Evolutionary conservation across 2,888 invertebrate species (phyloP).

Genomic region (Caenorhabditis japonica): DNA sequence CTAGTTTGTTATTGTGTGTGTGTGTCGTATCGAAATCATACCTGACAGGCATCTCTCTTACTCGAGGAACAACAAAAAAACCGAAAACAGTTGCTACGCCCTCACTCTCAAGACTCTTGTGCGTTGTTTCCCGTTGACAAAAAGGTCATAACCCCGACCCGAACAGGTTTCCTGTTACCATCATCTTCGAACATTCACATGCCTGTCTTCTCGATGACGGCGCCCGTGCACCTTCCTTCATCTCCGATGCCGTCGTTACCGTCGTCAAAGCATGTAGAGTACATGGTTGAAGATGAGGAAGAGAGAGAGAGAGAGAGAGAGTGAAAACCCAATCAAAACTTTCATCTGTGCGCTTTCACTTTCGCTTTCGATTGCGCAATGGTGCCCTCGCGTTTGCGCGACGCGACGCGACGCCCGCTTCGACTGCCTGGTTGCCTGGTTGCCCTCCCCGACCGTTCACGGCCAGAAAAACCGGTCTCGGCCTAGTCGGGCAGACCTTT

Average conservation of each 20-base stretch:
- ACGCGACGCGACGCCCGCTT: too few relatives aligned
- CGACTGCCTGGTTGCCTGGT: too few relatives aligned
- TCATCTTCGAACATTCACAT: conserved; percentile 18
- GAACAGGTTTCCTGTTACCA: conserved; percentile 16
- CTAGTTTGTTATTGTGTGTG: conserved; percentile 14
- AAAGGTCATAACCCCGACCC: conserved; percentile 19
- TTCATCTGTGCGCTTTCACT: conserved; percentile 48
- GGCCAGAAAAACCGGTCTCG: conserved; percentile 50
- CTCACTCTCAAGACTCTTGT: neutral
- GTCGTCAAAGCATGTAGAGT: too few relatives aligned
- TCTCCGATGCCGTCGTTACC: neutral
- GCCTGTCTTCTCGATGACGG: conserved; percentile 19
- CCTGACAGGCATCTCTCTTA: too few relatives aligned
- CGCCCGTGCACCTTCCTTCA: conserved; percentile 7
- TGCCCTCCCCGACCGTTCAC: conserved; percentile 51
- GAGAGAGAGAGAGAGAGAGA: conserved; percentile 5
- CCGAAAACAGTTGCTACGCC: conserved; percentile 5
- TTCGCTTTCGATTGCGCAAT: conserved; percentile 51
- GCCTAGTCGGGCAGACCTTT: conserved; percentile 10
- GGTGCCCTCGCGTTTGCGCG: conserved; percentile 35
- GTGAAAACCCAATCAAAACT: conserved; percentile 49
- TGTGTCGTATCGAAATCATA: too few relatives aligned
- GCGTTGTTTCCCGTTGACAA: neutral
- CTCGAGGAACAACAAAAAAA: neutral
- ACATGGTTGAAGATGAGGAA: too few relatives aligned